Conservation (phyloP, 1,140 invertebrate species). For the Teleopsis dalmanni region DNA sequence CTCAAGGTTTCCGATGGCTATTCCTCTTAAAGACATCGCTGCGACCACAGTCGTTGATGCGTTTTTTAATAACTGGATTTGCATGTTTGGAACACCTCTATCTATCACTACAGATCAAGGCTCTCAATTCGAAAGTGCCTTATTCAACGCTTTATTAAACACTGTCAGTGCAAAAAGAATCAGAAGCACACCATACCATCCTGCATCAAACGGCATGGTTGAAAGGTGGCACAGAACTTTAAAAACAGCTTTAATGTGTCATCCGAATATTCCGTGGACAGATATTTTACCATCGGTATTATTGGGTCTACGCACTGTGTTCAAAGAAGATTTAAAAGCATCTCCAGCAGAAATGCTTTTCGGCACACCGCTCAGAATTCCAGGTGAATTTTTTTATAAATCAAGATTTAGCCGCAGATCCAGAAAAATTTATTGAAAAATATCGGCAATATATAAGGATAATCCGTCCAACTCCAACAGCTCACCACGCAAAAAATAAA, state of each 20-base stretch:
- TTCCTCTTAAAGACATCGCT: constrained; percentile 23
- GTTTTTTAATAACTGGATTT: constrained; percentile 33
- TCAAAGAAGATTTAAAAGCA: constrained; percentile 1
- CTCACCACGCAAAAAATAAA: too few species aligned
- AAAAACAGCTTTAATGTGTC: constrained; percentile 9
- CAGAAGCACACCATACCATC: constrained; percentile 27
- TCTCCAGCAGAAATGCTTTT: constrained; percentile 4
- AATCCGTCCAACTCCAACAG: too few species aligned
- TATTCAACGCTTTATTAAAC: constrained; percentile 4
- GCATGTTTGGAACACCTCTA: constrained; percentile 24
- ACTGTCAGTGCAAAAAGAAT: constrained; percentile 13
- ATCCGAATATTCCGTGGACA: constrained; percentile 12
- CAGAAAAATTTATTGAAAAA: too few species aligned
- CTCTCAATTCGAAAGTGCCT: too few species aligned
- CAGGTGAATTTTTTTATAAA: constrained; percentile 2
- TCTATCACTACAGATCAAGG: constrained; percentile 41
- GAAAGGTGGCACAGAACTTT: constrained; percentile 5
- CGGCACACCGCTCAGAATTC: neutral
- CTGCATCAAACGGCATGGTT: constrained; percentile 13
- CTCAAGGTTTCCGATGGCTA: constrained; percentile 13
- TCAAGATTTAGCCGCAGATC: too few species aligned
- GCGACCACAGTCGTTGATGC: constrained; percentile 16
- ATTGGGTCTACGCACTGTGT: neutral
- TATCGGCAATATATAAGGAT: too few species aligned
- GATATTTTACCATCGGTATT: neutral